phyloP scores from a whole-genome alignment of 2,113 vertebrate genomes.

The Oostethus manadensis region DNA sequence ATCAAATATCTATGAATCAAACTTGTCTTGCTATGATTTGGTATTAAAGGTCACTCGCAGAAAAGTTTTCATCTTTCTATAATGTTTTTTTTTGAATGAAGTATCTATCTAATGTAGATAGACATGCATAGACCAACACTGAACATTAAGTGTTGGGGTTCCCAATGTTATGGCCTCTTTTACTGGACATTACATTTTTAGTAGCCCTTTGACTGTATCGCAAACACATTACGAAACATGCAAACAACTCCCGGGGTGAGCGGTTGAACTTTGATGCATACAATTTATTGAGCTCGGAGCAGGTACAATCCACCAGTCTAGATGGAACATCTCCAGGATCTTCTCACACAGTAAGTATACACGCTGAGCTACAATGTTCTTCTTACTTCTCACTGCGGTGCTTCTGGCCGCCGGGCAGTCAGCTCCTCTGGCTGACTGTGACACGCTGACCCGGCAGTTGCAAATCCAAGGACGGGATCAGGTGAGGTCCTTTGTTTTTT shows the following conservation, averaged over 20 bases:
- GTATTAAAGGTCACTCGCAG: background rate
- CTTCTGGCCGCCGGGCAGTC: slow-evolving; percentile 31
- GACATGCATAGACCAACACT: too few species aligned
- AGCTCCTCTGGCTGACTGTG: slow-evolving; percentile 38
- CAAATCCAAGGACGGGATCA: slow-evolving; percentile 19
- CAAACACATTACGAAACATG: slow-evolving; percentile 3
- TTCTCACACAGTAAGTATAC: background rate
- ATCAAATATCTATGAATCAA: background rate
- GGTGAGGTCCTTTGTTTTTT: slow-evolving; percentile 19
- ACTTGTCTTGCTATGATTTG: background rate
- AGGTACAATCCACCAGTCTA: background rate
- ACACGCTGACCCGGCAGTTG: slow-evolving; percentile 10
- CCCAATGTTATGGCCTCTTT: too few species aligned
- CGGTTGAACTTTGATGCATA: background rate
- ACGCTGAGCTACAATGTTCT: slow-evolving; percentile 6
- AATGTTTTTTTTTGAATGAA: too few species aligned
- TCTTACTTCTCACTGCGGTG: slow-evolving; percentile 13
- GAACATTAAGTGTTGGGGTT: background rate
- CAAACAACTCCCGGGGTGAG: slow-evolving; percentile 16
- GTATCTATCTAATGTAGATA: too few species aligned
- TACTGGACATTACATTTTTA: too few species aligned
- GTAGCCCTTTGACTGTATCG: background rate
- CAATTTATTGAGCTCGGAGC: background rate
- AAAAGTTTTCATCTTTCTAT: background rate
- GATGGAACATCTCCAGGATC: background rate